Percentiles rank a stretch among this genome's conserved stretches.
phyloP scores from a whole-genome alignment of 2,113 vertebrate genomes.

The Sterrhoptilus dennistouni region DNA sequence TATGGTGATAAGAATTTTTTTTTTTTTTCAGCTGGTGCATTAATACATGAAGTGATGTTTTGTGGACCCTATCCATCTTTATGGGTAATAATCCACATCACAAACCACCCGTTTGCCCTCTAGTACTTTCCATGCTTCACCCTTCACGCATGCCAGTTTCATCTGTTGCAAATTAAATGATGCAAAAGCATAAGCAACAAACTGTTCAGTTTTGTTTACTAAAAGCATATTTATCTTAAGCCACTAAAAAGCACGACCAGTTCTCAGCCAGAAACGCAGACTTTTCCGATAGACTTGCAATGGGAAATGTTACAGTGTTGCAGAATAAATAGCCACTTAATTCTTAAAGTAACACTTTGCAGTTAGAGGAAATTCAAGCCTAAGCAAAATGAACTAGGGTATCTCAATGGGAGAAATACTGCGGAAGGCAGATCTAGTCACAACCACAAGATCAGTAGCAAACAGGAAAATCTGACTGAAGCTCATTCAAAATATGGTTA shows the following conservation, averaged over 20 bases:
- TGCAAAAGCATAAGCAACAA: slow-evolving; percentile 8
- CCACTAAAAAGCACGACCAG: not conserved
- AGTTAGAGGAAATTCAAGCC: not conserved
- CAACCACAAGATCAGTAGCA: not conserved
- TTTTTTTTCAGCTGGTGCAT: not conserved
- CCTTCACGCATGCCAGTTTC: slow-evolving; percentile 11
- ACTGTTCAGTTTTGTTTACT: slow-evolving; percentile 13
- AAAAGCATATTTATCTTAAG: slow-evolving; percentile 19
- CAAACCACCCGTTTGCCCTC: slow-evolving; percentile 42
- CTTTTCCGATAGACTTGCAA: not conserved
- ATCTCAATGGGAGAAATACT: not conserved
- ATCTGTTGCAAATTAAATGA: slow-evolving; percentile 64
- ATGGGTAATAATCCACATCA: slow-evolving; percentile 44
- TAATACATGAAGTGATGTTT: slow-evolving; percentile 25
- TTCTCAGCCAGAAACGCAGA: not conserved
- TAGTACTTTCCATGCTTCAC: not conserved
- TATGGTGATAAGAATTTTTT: not conserved
- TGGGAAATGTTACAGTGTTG: not conserved
- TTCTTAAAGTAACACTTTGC: not conserved
- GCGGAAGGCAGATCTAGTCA: not conserved
- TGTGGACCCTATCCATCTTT: slow-evolving; percentile 41
- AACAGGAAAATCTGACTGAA: not conserved
- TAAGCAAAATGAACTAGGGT: not conserved
- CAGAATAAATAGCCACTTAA: not conserved
- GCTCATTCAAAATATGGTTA: not conserved